Percentiles rank a stretch among this genome's conserved stretches.
Conservation (phyloP, 2,113 vertebrate species). For the Cavia aperea region DNA sequence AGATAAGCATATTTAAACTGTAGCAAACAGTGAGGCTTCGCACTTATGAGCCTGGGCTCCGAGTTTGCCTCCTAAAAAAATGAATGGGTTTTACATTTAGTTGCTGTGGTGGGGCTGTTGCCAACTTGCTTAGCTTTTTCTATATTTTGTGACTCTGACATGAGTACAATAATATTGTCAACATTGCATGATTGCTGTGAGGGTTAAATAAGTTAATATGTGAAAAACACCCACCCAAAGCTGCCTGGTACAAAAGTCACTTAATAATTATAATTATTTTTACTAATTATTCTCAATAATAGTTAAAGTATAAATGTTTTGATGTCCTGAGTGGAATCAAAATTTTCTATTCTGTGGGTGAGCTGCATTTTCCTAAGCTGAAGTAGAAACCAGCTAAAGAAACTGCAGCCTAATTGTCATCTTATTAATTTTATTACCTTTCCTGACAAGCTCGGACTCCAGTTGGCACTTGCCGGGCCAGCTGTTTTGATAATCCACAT, state of each 20-base stretch:
- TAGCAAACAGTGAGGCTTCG: neutral
- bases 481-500: conserved; percentile 40
- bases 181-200: neutral
- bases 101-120: neutral
- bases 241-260: neutral
- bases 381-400: neutral
- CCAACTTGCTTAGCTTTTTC: neutral
- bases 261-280: neutral
- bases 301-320: neutral
- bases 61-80: neutral
- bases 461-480: neutral
- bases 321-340: neutral
- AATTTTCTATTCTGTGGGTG: neutral
- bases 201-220: neutral
- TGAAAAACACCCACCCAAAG: neutral
- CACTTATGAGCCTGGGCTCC: neutral
- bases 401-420: neutral
- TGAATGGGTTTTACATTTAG: neutral
- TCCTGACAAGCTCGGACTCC: conserved; percentile 56
- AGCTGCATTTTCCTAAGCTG: neutral
- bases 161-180: neutral
- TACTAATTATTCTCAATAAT: neutral
- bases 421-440: conserved; percentile 51
- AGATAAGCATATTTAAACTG: neutral
- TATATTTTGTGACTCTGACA: conserved; percentile 9